These are phyloP conservation scores for Elgaria multicarinata DNA, from an alignment of 2,113 vertebrate genomes.

Conservation along the genomic window DNA sequence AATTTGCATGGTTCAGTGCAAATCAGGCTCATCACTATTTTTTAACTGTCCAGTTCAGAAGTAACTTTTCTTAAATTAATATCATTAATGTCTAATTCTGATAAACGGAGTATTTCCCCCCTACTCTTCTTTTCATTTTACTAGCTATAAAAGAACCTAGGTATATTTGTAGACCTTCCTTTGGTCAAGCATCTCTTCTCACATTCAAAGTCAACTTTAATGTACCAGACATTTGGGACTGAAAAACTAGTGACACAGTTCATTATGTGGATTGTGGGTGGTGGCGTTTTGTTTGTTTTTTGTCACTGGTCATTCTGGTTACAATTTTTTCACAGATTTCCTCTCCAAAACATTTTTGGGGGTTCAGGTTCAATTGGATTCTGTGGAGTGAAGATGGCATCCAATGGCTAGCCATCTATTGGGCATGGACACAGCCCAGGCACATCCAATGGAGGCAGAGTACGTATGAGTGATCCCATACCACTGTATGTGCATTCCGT, in stretches of 20 bases:
- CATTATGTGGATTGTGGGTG: background rate
- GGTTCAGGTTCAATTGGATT: background rate
- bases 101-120: no score
- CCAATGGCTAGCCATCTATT: background rate
- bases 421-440: background rate
- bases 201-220: background rate
- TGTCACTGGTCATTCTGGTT: background rate
- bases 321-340: background rate
- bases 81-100: background rate
- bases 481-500: background rate
- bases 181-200: background rate
- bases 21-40: background rate
- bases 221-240: background rate
- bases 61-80: background rate
- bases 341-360: background rate
- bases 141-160: background rate
- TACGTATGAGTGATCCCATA: background rate
- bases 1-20: background rate
- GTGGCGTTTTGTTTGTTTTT: background rate
- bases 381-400: background rate
- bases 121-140: background rate
- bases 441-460: background rate
- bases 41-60: background rate
- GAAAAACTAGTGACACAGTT: background rate
- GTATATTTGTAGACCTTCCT: background rate